phyloP scores from a whole-genome alignment of 2,888 invertebrate genomes.

The Phymatocera aterrima region DNA sequence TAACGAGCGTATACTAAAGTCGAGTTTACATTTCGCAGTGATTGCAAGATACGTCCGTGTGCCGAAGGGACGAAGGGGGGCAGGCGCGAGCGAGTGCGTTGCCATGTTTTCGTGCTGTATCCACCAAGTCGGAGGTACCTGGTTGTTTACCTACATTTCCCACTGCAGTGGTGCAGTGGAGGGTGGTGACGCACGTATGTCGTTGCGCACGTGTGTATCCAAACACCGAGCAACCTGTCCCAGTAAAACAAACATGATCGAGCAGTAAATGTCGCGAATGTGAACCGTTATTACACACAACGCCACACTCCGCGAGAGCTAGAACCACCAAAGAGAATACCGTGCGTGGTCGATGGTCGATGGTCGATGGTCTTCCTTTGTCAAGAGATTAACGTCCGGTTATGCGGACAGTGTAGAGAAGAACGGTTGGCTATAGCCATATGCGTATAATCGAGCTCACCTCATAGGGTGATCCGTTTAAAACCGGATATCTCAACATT shows the following conservation, averaged over 20 bases:
- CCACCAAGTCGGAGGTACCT: neutral
- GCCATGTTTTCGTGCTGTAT: neutral
- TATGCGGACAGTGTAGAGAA: slow-evolving; percentile 16
- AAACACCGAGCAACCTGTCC: neutral
- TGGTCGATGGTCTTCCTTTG: slow-evolving; percentile 69
- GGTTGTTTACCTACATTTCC: slow-evolving; percentile 14
- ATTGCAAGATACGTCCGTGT: slow-evolving; percentile 22
- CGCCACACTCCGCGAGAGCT: neutral
- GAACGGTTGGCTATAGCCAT: slow-evolving; percentile 34
- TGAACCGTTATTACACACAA: slow-evolving; percentile 4
- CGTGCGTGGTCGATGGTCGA: slow-evolving; percentile 63
- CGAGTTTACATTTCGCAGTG: slow-evolving; percentile 38
- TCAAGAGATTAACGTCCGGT: slow-evolving; percentile 64
- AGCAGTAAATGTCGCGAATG: slow-evolving; percentile 2
- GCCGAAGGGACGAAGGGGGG: neutral
- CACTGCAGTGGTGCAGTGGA: neutral
- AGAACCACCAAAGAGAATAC: slow-evolving; percentile 64
- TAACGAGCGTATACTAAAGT: slow-evolving; percentile 39
- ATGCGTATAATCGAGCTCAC: too few relatives aligned
- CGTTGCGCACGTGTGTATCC: neutral
- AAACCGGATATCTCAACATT: neutral
- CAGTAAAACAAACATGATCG: slow-evolving; percentile 12
- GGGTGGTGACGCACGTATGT: too few relatives aligned
- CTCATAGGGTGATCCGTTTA: neutral
- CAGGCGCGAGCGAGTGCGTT: slow-evolving; percentile 8